Percentiles rank a stretch among this genome's conserved stretches.
Conservation (phyloP, 2,797 vertebrate species). For the Carduelis carduelis region DNA sequence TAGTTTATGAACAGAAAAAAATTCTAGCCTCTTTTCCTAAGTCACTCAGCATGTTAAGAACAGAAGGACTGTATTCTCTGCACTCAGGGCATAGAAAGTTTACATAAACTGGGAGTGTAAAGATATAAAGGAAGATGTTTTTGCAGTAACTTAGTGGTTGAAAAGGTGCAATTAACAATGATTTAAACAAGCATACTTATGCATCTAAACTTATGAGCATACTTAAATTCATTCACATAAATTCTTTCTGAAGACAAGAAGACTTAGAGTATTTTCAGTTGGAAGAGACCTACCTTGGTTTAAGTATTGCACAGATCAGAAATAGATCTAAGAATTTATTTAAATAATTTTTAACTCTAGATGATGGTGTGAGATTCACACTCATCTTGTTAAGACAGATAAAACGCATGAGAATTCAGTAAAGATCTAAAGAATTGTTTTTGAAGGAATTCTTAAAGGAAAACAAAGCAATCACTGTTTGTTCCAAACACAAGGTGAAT, state of each 20-base stretch:
- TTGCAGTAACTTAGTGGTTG: neutral
- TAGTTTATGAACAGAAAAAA: neutral
- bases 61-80: neutral
- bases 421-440: neutral
- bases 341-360: neutral
- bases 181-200: neutral
- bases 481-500: neutral
- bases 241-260: neutral
- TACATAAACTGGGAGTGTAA: neutral
- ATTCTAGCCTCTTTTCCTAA: neutral
- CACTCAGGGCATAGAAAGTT: neutral
- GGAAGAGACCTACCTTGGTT: neutral
- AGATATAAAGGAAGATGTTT: neutral
- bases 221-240: neutral
- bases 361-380: neutral
- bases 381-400: neutral
- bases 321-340: neutral
- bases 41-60: neutral
- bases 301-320: neutral
- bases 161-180: neutral
- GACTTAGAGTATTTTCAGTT: neutral
- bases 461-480: neutral
- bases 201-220: neutral
- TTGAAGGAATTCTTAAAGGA: neutral
- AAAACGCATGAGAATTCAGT: neutral